Conservation (phyloP, 1,140 invertebrate species). For the Chironomus tepperi region DNA sequence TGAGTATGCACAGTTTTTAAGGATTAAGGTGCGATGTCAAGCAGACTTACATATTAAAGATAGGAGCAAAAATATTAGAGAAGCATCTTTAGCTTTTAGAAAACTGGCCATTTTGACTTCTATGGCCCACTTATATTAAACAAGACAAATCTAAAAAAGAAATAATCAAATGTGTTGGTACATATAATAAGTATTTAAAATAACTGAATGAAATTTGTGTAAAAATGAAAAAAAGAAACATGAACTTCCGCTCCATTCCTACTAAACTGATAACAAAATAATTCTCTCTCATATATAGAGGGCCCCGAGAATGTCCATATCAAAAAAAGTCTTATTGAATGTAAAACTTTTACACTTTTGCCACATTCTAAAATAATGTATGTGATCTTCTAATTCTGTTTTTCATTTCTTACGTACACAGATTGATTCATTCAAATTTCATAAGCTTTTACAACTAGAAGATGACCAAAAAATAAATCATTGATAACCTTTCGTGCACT, state of each 20-base stretch:
- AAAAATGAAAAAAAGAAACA: constrained; percentile 9
- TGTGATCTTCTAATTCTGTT: neutral
- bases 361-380: neutral
- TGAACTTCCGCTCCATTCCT: neutral
- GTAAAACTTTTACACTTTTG: neutral
- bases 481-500: constrained; percentile 1
- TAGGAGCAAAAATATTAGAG: neutral
- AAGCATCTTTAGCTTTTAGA: neutral
- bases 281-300: neutral
- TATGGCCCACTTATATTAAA: too few species aligned
- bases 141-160: too few species aligned
- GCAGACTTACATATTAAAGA: neutral
- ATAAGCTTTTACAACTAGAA: neutral
- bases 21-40: too few species aligned
- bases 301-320: neutral
- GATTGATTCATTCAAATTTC: neutral
- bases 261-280: neutral
- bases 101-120: neutral
- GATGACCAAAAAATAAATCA: neutral
- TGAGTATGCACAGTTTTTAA: too few species aligned
- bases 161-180: too few species aligned
- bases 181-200: too few species aligned
- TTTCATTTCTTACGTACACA: neutral
- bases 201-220: constrained; percentile 1
- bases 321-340: neutral